These are phyloP conservation scores for Meliscaeva auricollis DNA, from an alignment of 2,888 invertebrate genomes.

Conservation along the genomic window DNA sequence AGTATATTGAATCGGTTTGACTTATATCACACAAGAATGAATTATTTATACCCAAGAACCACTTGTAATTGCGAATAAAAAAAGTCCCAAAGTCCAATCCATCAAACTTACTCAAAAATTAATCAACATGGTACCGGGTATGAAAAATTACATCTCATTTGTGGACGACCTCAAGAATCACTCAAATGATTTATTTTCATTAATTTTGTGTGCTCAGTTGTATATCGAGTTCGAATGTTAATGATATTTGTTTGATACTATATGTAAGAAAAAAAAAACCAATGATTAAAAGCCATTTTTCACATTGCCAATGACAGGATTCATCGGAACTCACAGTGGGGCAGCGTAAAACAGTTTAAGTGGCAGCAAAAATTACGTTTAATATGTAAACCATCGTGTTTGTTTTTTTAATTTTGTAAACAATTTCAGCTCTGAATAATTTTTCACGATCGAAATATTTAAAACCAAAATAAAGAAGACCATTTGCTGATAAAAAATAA, in stretches of 20 bases:
- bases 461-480: no score
- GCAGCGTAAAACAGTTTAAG: no score
- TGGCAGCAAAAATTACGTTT: no score
- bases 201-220: slow-evolving; percentile 10
- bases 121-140: slow-evolving; percentile 14
- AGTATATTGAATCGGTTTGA: not conserved
- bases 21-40: not conserved
- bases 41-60: not conserved
- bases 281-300: slow-evolving; percentile 29
- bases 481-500: no score
- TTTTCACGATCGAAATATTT: no score
- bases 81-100: slow-evolving; percentile 6
- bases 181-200: slow-evolving; percentile 55
- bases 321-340: not conserved
- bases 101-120: slow-evolving; percentile 42
- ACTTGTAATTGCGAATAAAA: not conserved
- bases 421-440: no score
- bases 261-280: not conserved
- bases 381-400: no score
- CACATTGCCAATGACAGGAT: slow-evolving; percentile 5
- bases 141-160: slow-evolving; percentile 52
- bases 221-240: slow-evolving; percentile 20
- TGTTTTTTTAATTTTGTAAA: no score
- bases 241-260: slow-evolving; percentile 30
- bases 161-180: slow-evolving; percentile 20